Percentiles rank a stretch among this genome's conserved stretches.
phyloP scores from a whole-genome alignment of 2,113 vertebrate genomes.

The Ictalurus furcatus region DNA sequence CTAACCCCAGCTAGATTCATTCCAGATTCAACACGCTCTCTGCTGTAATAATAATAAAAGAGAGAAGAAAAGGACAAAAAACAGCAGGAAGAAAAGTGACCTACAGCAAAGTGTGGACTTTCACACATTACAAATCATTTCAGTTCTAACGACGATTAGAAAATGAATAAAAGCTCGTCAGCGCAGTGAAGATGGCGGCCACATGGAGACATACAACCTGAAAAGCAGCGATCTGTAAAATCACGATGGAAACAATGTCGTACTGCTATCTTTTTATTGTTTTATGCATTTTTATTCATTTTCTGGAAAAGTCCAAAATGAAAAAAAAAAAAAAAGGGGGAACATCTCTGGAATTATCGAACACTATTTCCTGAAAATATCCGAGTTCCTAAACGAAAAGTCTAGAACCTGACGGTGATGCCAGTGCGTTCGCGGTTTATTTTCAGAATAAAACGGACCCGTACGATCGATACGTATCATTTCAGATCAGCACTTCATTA shows the following conservation, averaged over 20 bases:
- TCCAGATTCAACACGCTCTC: no score
- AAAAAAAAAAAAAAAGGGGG: neutral
- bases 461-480: slow-evolving; percentile 45
- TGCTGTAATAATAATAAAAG: neutral
- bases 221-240: neutral
- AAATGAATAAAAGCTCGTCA: neutral
- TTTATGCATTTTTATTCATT: neutral
- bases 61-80: no score
- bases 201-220: neutral
- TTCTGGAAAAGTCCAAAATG: neutral
- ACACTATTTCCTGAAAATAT: neutral
- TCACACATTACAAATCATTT: neutral
- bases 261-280: neutral
- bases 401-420: slow-evolving; percentile 6
- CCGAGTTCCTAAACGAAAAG: neutral
- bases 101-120: neutral
- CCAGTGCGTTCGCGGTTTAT: slow-evolving; percentile 25
- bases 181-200: neutral
- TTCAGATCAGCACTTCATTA: slow-evolving; percentile 52
- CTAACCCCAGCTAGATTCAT: neutral
- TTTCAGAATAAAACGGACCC: slow-evolving; percentile 20
- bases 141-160: neutral
- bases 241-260: neutral
- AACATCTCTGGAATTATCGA: neutral
- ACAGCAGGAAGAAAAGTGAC: neutral